Conservation (phyloP, 2,888 invertebrate genomes). For the Tanytarsus gracilentus region DNA sequence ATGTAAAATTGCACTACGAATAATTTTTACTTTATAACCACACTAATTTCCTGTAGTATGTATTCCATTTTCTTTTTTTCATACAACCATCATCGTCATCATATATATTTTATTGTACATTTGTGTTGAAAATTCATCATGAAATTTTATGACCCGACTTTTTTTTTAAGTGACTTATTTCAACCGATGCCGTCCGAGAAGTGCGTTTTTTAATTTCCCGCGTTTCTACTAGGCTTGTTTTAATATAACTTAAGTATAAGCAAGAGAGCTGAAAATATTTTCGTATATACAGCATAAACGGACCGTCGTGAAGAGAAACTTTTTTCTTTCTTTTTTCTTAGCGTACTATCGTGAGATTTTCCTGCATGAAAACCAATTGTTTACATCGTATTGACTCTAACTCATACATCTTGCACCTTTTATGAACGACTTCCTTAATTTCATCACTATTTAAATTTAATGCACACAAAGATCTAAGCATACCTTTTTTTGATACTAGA, state of each 20-base stretch:
- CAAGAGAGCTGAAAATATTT: not conserved
- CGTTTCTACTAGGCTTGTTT: no score
- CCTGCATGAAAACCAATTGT: constrained; percentile 20
- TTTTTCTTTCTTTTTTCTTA: constrained; percentile 18
- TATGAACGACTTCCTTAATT: constrained; percentile 16
- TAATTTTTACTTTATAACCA: not conserved
- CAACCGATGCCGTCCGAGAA: no score
- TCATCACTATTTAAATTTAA: not conserved
- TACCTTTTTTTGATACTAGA: constrained; percentile 1
- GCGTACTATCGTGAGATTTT: constrained; percentile 15
- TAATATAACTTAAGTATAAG: no score
- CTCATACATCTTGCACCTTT: not conserved
- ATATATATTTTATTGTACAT: constrained; percentile 23
- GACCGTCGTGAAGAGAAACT: constrained; percentile 22
- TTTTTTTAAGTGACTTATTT: constrained; percentile 2
- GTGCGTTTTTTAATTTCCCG: no score
- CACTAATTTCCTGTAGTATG: constrained; percentile 24
- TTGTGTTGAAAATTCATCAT: constrained; percentile 28
- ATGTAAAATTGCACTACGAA: not conserved
- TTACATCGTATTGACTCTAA: constrained; percentile 16
- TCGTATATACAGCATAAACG: not conserved
- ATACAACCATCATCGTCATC: constrained; percentile 21
- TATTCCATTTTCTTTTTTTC: constrained; percentile 28
- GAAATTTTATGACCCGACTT: constrained; percentile 26
- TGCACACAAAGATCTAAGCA: not conserved